Base-by-base conservation (phyloP, 2,888 invertebrate species). In the Papilio gigon region DNA sequence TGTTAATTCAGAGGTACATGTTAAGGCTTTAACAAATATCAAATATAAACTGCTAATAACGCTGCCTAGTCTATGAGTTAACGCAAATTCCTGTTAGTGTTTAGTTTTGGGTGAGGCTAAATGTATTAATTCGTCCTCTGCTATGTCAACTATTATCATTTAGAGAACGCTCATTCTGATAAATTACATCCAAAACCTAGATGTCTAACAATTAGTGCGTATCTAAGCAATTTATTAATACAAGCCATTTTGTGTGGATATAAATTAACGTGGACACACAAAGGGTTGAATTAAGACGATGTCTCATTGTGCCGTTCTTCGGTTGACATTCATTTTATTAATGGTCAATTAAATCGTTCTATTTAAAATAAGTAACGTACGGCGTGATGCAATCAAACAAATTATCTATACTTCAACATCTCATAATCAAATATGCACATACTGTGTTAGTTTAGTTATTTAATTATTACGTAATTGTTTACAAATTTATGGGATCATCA, bases 151-250 rank as follows among this genome's bases (percentile, higher is more conserved):
- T 47, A 22, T 47, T 47, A 22, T 50, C 47, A 14, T 25, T 12
- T 12, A 50, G 47, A 25, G 47, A 50, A 50, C 25, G 22, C 47
- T 50, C 22, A 50, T 14, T 50, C 25, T 4, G 14, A 50, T 50
- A 50, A 25, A 50, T 50, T 22, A 22, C 47, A 50, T 14, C 25
- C 14, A 50, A 25, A 25, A 17, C 12, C 22, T 50, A 53, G 27
- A 25, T n/a, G 25, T 27, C 27, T 53, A 27, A 53, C 53, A 53
- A 53, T 53, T n/a, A 53, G 27, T 27, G 14, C 27, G n/a, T 53
- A 50, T 27, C 14, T 50, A 50, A 50, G 27, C n/a, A 50, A 50
- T 50, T 27, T 50, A 50, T 27, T 27, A 50, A 50, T 50, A 27
- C 25, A 27, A 50, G 5, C 27, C 6, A n/a, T 47, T 50, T 22